Conservation (phyloP, 2,113 vertebrate genomes). For the Hippocampus comes region DNA sequence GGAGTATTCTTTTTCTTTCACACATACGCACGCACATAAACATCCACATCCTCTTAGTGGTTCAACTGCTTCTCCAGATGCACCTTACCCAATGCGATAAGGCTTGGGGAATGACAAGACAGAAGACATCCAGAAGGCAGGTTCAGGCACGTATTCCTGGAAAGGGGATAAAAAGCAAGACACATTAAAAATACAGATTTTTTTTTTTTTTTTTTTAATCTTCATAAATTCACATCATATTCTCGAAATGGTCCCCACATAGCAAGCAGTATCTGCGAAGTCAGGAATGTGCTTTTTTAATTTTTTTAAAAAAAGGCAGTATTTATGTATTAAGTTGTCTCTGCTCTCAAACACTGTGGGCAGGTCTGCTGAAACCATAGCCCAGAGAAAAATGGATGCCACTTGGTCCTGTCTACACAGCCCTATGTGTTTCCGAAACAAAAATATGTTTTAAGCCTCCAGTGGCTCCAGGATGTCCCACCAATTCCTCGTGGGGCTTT, state of each 20-base stretch:
- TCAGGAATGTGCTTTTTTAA: too few species aligned
- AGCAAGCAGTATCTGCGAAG: background rate
- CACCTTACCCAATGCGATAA: conserved; percentile 49
- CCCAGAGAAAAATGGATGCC: too few species aligned
- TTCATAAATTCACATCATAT: background rate
- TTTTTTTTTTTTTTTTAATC: background rate
- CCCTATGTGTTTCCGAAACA: too few species aligned
- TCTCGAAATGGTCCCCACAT: background rate
- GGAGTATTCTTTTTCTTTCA: conserved; percentile 36
- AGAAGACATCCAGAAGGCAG: conserved; percentile 47
- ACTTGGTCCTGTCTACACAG: too few species aligned
- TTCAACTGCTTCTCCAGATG: conserved; percentile 62
- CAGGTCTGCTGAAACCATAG: too few species aligned
- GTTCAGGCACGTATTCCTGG: conserved; percentile 70
- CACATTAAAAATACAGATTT: background rate
- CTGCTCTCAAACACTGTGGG: too few species aligned
- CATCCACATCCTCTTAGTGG: conserved; percentile 47
- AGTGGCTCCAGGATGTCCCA: background rate
- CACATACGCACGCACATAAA: conserved; percentile 7
- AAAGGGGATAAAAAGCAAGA: conserved; percentile 14
- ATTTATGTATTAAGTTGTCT: too few species aligned
- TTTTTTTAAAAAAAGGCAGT: too few species aligned
- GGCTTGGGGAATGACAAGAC: conserved; percentile 56
- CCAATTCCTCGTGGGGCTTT: background rate
- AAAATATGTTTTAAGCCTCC: too few species aligned